Conservation (phyloP, 2,888 invertebrate species). For the Embidobia sp. region DNA sequence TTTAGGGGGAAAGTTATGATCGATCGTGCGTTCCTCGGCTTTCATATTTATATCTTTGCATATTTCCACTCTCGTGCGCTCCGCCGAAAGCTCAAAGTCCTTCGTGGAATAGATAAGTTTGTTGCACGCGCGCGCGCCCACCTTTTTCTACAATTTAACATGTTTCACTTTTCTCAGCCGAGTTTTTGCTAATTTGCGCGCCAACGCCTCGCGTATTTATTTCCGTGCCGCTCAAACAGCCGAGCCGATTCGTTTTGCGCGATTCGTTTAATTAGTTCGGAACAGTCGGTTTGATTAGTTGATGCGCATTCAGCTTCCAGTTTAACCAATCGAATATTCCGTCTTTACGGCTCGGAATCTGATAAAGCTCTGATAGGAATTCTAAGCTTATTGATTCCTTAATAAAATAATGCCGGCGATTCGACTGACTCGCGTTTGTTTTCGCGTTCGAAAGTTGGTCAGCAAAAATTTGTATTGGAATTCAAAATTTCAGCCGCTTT, state of each 20-base stretch:
- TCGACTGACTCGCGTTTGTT: constrained; percentile 3
- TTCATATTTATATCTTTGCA: constrained; percentile 66
- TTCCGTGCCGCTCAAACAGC: neutral
- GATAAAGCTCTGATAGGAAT: constrained; percentile 15
- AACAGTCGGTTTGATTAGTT: constrained; percentile 24
- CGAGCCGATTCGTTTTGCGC: neutral
- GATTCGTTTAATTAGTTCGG: constrained; percentile 24
- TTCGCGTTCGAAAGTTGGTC: too few species aligned
- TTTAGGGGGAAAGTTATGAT: constrained; percentile 61
- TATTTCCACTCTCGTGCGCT: constrained; percentile 61
- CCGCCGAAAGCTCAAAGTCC: constrained; percentile 54
- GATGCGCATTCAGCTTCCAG: constrained; percentile 11
- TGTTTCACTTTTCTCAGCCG: constrained; percentile 26
- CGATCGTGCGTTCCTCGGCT: constrained; percentile 63
- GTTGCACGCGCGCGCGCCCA: constrained; percentile 25
- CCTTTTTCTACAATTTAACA: constrained; percentile 27
- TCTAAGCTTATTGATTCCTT: constrained; percentile 28
- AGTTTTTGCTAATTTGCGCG: neutral
- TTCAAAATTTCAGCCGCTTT: too few species aligned
- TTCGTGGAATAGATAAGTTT: constrained; percentile 57
- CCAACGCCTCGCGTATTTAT: too few species aligned
- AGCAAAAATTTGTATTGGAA: too few species aligned
- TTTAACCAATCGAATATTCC: constrained; percentile 27
- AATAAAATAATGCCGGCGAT: constrained; percentile 15
- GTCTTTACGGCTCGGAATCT: constrained; percentile 10